Conservation (phyloP, 2,888 invertebrate species). For the Cenopis cana region DNA sequence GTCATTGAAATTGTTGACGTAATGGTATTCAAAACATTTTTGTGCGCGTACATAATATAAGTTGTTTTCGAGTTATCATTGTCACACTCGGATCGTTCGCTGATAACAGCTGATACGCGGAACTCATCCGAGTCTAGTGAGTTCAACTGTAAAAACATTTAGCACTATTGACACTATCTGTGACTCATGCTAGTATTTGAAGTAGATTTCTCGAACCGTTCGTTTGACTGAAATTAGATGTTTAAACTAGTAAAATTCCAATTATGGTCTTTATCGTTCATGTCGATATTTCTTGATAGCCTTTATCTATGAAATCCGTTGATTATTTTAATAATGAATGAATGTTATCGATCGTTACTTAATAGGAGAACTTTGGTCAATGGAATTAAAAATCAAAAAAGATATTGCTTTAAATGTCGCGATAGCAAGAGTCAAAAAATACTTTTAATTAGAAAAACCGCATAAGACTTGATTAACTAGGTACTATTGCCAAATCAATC, state of each 20-base stretch:
- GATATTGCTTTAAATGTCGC: too few species aligned
- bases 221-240: background rate
- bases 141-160: slow-evolving; percentile 41
- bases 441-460: background rate
- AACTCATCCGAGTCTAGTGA: slow-evolving; percentile 23
- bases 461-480: background rate
- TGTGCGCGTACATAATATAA: slow-evolving; percentile 19
- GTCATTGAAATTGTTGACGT: slow-evolving; percentile 21
- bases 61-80: slow-evolving; percentile 38
- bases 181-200: slow-evolving; percentile 26
- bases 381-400: background rate
- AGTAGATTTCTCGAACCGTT: slow-evolving; percentile 22
- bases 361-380: background rate
- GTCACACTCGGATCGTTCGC: background rate
- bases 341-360: background rate
- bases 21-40: slow-evolving; percentile 27
- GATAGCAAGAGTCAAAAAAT: too few species aligned
- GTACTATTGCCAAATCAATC: background rate
- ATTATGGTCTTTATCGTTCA: slow-evolving; percentile 3
- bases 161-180: slow-evolving; percentile 31
- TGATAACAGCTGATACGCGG: slow-evolving; percentile 41
- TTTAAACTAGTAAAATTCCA: background rate
- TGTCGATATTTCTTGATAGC: slow-evolving; percentile 5
- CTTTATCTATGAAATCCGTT: slow-evolving; percentile 6
- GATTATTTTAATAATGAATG: slow-evolving; percentile 1